Conservation (phyloP, 2,888 invertebrate genomes). For the Melitaea athalia region DNA sequence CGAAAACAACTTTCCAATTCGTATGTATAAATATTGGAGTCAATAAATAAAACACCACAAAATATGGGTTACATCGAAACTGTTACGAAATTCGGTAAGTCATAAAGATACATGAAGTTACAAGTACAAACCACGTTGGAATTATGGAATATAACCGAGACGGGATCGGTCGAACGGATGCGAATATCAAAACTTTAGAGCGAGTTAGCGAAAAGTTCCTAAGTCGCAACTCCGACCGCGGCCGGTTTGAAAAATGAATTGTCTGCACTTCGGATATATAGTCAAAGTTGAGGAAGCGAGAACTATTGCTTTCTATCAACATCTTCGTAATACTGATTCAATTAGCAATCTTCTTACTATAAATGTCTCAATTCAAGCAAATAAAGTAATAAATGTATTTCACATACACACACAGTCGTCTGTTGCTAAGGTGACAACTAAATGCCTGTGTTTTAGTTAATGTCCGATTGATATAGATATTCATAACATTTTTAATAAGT, state of each 20-base stretch:
- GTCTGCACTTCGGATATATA: conserved; percentile 77
- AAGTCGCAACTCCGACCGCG: conserved; percentile 61
- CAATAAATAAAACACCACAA: conserved; percentile 19
- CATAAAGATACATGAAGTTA: conserved; percentile 45
- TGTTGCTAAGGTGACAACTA: no score
- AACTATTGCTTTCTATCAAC: conserved; percentile 38
- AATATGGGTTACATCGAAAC: conserved; percentile 22
- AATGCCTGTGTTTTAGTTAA: no score
- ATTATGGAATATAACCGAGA: conserved; percentile 64
- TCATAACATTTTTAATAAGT: no score
- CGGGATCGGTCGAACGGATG: conserved; percentile 60
- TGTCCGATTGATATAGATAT: no score
- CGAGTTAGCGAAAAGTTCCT: conserved; percentile 60
- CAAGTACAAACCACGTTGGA: conserved; percentile 52
- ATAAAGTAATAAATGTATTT: no score
- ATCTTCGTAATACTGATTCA: conserved; percentile 11
- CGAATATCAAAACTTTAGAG: conserved; percentile 71
- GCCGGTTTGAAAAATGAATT: conserved; percentile 79
- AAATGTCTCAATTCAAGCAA: no score
- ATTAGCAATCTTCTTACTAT: neutral
- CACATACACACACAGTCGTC: no score
- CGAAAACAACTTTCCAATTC: neutral
- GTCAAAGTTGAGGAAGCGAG: conserved; percentile 56
- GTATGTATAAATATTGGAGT: conserved; percentile 1
- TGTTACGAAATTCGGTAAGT: conserved; percentile 33